Evolutionary conservation across 30 jellyfish, hydroid and myxozoan species (phyloP), one percentile per base, ranked within the genome.

Genomic region (Mastigias papua): DNA sequence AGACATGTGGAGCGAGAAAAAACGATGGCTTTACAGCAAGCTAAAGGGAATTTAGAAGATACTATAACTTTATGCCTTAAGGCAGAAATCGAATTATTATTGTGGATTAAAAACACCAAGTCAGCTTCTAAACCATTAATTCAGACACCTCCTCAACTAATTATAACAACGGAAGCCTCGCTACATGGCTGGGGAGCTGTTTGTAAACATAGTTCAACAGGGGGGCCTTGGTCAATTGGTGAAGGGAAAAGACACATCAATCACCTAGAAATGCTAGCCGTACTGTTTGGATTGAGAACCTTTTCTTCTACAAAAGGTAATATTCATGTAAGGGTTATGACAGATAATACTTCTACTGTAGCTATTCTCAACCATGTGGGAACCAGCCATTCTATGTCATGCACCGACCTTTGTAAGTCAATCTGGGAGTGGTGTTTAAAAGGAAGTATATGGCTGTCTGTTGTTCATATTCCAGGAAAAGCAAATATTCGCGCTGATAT

Each of bases 291-390:
- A 16, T 70, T 86, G 5, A 31, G 35, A 20, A 58, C 92, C 3
- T 69, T 28, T 13, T 15, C 31, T 8, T 26, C 32, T 19, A 29
- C 8, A 19, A 15, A 22, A 23, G 26, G 50, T 16, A 10, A 22
- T 8, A 65, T 11, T 13, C 88, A 61, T 26, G 19, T 72, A 10
- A 61, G 63, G 22, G 28, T 33, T 58, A 8, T 71, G 25, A 13
- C 22, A 27, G 94, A 86, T 34, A 86, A 86, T 28, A 73, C 83
- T 23, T 54, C 89, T 31, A 70, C 94, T n/a, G 94, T 72, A 10
- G 16, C 26, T 26, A 19, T 72, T 0, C 15, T 72, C 21, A 86
- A 73, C 30, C 72, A 74, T 0, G 73, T 73, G 84, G 89, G 84
- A 49, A 72, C 94, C 20, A 26, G 70, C 89, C 88, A 75, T 35